phyloP scores from a whole-genome alignment of 2,888 invertebrate genomes.

The Zaprionus obscuricornis region DNA sequence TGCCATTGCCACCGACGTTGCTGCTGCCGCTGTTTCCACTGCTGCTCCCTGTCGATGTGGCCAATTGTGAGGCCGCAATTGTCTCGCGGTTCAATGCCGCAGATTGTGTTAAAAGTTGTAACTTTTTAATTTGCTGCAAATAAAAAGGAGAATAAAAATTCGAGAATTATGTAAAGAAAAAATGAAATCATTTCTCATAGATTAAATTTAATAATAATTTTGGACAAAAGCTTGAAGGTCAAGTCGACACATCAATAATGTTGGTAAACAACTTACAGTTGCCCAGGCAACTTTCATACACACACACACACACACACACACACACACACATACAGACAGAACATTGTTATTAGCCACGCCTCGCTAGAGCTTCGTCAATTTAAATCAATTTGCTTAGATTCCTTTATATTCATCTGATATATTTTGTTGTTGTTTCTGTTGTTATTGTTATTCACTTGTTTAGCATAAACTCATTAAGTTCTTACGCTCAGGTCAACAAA shows the following conservation, averaged over 20 bases:
- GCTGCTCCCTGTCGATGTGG: conserved; percentile 80
- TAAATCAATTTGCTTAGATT: background rate
- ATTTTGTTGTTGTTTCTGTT: too few species aligned
- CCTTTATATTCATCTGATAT: too few species aligned
- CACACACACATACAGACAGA: too few species aligned
- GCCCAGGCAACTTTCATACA: conserved; percentile 25
- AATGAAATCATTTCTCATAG: too few species aligned
- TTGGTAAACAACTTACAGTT: conserved; percentile 26
- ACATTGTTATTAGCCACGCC: background rate
- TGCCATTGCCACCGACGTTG: conserved; percentile 44
- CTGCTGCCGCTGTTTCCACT: conserved; percentile 27
- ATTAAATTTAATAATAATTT: too few species aligned
- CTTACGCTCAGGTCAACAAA: too few species aligned
- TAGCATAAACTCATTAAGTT: too few species aligned
- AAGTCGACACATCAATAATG: background rate
- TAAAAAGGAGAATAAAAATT: background rate
- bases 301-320: too few species aligned
- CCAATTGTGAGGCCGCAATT: conserved; percentile 83
- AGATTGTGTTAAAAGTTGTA: conserved; percentile 83
- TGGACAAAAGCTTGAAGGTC: background rate
- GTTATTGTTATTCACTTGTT: too few species aligned
- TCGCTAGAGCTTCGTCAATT: background rate
- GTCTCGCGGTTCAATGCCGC: conserved; percentile 83
- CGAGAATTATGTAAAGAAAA: too few species aligned
- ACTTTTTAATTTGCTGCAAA: conserved; percentile 83